Conservation (phyloP, 1,140 invertebrate species). For the Brachionus koreanus region DNA sequence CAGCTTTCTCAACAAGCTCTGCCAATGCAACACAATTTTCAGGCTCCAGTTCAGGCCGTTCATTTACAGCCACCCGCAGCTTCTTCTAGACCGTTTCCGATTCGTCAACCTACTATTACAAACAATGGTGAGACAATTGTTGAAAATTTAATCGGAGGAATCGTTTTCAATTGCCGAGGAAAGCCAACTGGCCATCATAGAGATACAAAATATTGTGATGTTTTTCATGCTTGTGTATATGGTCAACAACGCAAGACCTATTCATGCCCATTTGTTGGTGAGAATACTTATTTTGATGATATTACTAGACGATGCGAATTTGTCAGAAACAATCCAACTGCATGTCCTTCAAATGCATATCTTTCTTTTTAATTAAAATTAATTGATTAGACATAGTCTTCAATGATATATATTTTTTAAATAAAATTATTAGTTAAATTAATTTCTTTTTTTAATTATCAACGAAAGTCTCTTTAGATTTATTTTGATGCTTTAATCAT, state of each 20-base stretch:
- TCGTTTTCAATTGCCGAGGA: constrained; percentile 9
- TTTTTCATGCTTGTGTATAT: constrained; percentile 28
- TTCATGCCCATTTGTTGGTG: neutral
- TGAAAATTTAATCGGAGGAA: neutral
- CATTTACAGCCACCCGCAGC: neutral
- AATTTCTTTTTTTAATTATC: neutral
- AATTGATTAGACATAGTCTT: neutral
- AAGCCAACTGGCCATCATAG: neutral
- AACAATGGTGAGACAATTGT: neutral
- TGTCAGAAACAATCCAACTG: constrained; percentile 2
- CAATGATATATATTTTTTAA: neutral
- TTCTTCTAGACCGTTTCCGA: neutral
- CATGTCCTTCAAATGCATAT: neutral
- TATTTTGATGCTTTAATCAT: no score
- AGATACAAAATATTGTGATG: constrained; percentile 18
- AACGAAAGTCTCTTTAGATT: no score
- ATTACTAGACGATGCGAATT: neutral
- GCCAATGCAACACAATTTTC: neutral
- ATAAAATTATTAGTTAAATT: neutral
- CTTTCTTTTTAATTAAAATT: neutral
- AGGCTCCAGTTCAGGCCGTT: neutral
- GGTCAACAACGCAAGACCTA: constrained; percentile 7
- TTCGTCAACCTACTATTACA: constrained; percentile 7
- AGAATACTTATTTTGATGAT: constrained; percentile 43
- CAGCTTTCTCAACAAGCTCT: neutral